Evolutionary conservation across 2,113 vertebrate genomes (phyloP).

Genomic region (Spilogale gracilis): DNA sequence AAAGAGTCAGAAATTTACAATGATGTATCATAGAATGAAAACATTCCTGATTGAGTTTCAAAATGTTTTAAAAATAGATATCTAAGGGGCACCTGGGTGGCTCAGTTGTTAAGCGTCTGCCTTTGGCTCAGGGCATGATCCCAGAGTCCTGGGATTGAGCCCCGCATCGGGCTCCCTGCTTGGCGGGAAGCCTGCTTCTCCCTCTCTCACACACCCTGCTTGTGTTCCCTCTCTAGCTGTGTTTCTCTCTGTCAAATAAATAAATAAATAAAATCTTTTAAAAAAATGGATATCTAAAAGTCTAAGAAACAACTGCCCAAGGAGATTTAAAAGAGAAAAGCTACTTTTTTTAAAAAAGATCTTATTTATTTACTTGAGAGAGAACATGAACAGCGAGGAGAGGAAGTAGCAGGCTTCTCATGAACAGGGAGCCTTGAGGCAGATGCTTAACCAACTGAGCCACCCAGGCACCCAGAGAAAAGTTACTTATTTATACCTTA

Average conservation of each 20-base stretch:
- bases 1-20: background rate
- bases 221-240: too few species aligned
- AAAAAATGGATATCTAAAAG: background rate
- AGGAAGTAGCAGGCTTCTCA: too few species aligned
- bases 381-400: too few species aligned
- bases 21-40: background rate
- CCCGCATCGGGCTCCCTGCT: too few species aligned
- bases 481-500: background rate
- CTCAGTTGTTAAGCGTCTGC: too few species aligned
- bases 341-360: background rate
- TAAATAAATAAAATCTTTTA: background rate
- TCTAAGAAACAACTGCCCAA: background rate
- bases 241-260: too few species aligned
- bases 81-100: background rate
- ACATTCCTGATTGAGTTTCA: slow-evolving; percentile 3
- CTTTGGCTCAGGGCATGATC: too few species aligned
- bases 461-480: background rate
- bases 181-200: too few species aligned
- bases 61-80: background rate
- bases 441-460: background rate
- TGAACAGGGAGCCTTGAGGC: too few species aligned
- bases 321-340: slow-evolving; percentile 3
- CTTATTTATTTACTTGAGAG: too few species aligned
- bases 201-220: too few species aligned
- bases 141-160: too few species aligned